Conservation (phyloP, 2,888 invertebrate species). For the Rotaria macrura region DNA sequence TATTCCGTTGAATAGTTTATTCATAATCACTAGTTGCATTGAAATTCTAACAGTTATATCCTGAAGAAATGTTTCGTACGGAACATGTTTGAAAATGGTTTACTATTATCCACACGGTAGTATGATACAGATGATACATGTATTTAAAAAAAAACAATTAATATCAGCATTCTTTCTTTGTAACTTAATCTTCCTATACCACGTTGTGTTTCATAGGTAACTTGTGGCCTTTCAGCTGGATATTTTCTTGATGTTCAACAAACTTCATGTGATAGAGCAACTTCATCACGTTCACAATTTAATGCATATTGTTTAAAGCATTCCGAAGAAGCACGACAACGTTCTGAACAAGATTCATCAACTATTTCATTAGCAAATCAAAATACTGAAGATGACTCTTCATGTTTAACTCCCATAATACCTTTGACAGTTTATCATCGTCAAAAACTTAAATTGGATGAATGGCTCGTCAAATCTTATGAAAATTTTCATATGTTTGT, state of each 20-base stretch:
- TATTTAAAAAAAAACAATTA: too few relatives aligned
- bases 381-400: neutral
- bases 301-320: neutral
- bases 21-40: too few relatives aligned
- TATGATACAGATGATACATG: too few relatives aligned
- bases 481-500: neutral
- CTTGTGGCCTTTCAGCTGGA: neutral
- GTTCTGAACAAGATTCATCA: neutral
- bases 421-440: constrained; percentile 11
- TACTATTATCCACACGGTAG: too few relatives aligned
- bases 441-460: neutral
- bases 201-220: neutral
- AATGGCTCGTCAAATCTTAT: neutral
- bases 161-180: too few relatives aligned
- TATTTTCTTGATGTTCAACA: constrained; percentile 1
- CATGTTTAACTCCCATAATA: neutral
- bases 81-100: too few relatives aligned
- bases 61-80: too few relatives aligned
- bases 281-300: neutral
- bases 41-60: too few relatives aligned
- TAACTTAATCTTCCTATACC: too few relatives aligned
- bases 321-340: neutral
- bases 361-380: neutral
- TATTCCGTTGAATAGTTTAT: too few relatives aligned
- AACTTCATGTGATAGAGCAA: neutral